phyloP scores from a whole-genome alignment of 1,140 invertebrate species.

The Trachymyrmex septentrionalis region DNA sequence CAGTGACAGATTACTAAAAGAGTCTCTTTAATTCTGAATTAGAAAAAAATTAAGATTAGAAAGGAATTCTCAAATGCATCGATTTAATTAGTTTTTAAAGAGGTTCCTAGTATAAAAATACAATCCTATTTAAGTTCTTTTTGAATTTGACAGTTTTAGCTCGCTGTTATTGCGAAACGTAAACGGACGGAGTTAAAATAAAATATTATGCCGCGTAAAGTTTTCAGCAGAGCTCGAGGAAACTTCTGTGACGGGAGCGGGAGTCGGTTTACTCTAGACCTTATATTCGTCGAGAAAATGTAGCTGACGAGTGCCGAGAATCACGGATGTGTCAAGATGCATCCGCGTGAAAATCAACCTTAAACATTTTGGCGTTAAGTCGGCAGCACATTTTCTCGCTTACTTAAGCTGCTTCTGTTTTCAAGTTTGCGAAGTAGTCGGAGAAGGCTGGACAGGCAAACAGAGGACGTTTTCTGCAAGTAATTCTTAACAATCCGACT shows the following conservation, averaged over 20 bases:
- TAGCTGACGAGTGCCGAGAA: slow-evolving; percentile 52
- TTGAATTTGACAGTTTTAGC: slow-evolving; percentile 33
- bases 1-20: background rate
- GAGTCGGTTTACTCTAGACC: slow-evolving; percentile 44
- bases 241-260: slow-evolving; percentile 35
- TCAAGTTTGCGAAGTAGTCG: slow-evolving; percentile 52
- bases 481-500: slow-evolving; percentile 6
- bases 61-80: too few species aligned
- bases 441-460: slow-evolving; percentile 30
- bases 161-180: slow-evolving; percentile 45
- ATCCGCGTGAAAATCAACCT: slow-evolving; percentile 65
- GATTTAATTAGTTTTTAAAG: slow-evolving; percentile 15
- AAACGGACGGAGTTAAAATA: slow-evolving; percentile 49
- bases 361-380: slow-evolving; percentile 65
- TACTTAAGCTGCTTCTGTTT: slow-evolving; percentile 44
- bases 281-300: slow-evolving; percentile 54
- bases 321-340: slow-evolving; percentile 53
- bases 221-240: slow-evolving; percentile 30
- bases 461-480: slow-evolving; percentile 17
- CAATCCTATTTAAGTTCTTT: background rate
- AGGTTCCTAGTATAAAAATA: background rate
- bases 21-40: background rate
- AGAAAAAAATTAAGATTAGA: background rate
- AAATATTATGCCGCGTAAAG: slow-evolving; percentile 54
- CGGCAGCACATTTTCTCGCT: slow-evolving; percentile 52